Conservation (phyloP, 2,888 invertebrate species). For the Ophonus ardosiacus region DNA sequence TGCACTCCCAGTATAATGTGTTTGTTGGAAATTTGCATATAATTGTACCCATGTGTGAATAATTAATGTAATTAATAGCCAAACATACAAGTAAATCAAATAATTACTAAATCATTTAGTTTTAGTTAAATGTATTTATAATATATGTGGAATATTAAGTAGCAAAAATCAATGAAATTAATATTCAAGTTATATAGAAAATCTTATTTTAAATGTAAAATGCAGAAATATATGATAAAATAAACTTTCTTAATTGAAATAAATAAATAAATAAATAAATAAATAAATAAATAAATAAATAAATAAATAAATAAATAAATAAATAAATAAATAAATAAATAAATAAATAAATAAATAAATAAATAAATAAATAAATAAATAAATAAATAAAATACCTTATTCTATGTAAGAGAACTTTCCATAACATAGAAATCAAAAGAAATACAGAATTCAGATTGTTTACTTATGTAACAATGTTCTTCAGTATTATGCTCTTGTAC, state of each 20-base stretch:
- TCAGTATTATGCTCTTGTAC: too few relatives aligned
- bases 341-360: too few relatives aligned
- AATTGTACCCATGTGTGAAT: not conserved
- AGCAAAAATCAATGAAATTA: not conserved
- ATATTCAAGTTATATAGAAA: constrained; percentile 1
- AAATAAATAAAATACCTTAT: too few relatives aligned
- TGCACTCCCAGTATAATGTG: not conserved
- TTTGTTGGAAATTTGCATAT: constrained; percentile 10
- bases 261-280: not conserved
- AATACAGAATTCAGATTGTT: too few relatives aligned
- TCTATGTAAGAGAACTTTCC: too few relatives aligned
- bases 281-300: too few relatives aligned
- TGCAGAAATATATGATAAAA: not conserved
- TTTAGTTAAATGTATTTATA: not conserved
- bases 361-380: too few relatives aligned
- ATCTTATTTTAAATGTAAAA: constrained; percentile 4
- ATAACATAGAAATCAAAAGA: too few relatives aligned
- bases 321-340: too few relatives aligned
- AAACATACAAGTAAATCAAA: not conserved
- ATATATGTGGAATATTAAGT: not conserved
- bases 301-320: too few relatives aligned
- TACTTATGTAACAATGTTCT: too few relatives aligned
- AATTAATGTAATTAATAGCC: not conserved
- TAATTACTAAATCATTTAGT: not conserved
- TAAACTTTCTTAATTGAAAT: not conserved